These are phyloP conservation scores for Pammene fasciana DNA, from an alignment of 2,888 invertebrate genomes.

Conservation along the genomic window DNA sequence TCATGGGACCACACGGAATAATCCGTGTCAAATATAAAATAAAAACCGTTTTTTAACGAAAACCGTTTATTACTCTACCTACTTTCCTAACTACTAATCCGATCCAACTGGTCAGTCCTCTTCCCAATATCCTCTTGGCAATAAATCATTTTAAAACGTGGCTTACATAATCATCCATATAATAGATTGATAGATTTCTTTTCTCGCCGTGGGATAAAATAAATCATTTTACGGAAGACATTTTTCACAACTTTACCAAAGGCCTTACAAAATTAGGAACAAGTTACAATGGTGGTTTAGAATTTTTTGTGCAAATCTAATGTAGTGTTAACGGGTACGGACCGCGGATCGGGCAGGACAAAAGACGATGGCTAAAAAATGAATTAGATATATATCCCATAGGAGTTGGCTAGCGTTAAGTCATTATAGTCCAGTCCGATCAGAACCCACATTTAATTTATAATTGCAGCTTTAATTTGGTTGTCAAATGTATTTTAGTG, in stretches of 20 bases:
- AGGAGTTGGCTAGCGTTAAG: too few species aligned
- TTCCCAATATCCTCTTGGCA: too few species aligned
- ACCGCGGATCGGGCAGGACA: constrained; percentile 16
- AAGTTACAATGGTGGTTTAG: constrained; percentile 30
- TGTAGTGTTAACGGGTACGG: constrained; percentile 42
- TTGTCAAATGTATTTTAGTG: too few species aligned
- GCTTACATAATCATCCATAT: constrained; percentile 18
- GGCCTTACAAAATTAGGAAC: constrained; percentile 20
- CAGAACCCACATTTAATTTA: too few species aligned
- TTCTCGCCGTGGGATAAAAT: background rate
- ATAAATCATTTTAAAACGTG: constrained; percentile 7
- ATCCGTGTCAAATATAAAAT: too few species aligned
- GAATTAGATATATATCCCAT: background rate
- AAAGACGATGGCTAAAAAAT: constrained; percentile 9
- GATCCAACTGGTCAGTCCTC: too few species aligned
- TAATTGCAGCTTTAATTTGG: too few species aligned
- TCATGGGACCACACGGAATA: too few species aligned
- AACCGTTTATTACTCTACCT: too few species aligned
- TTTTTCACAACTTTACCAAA: constrained; percentile 25
- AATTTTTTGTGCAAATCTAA: constrained; percentile 41
- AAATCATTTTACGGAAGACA: constrained; percentile 22
- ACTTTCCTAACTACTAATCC: too few species aligned
- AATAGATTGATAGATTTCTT: constrained; percentile 24
- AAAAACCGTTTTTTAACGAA: too few species aligned
- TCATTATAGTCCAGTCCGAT: too few species aligned